Base-by-base conservation (phyloP, 2,888 invertebrate species). In the Pterostichus niger region DNA sequence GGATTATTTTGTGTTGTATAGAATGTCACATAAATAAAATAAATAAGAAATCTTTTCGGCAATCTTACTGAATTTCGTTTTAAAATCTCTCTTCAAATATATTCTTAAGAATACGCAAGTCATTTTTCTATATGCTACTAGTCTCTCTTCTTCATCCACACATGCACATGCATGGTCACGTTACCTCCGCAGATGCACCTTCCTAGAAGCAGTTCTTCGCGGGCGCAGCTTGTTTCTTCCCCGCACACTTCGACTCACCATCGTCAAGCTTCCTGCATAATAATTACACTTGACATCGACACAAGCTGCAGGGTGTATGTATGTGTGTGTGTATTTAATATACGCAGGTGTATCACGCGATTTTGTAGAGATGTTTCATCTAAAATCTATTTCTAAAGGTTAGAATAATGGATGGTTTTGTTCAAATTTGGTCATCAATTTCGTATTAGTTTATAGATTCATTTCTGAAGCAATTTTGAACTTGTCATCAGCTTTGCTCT, bases 281-380 rank as follows among this genome's bases (percentile, higher is more conserved):
- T 78, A 78, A 78, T 61, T 78, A 78, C 61, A 78, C 78, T 15
- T 78, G 61, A 61, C 56, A 77, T 56, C 56, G 56, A 61, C 44
- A 46, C 44, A 46, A 49, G 64, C 64, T 40, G 64, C 40, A 33
- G 9, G 1, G 33, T 31, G 4, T 10, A 64, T 24, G 64, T 40
- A 40, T 40, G 40, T 40, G 40, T 40, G 9, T 17, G 64, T 40
- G 9, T 17, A 35, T 64, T 24, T 24, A 13, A 33, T 33, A 31
- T 49, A 49, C 31, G 49, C 78, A 78, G 78, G 78, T 78, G 78
- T n/a, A 59, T 78, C 78, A 78, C 78, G 78, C 78, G 9, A 78
- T 78, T 78, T 64, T 17, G 9, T 24, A n/a, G 59, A 59, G 59
- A 59, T 59, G 15, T 17, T 56, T 56, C 9, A 10, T 56, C 13